Percentiles rank a stretch among this genome's conserved stretches.
Evolutionary conservation across 2,888 invertebrate genomes (phyloP).

Genomic region (Dryadula phaetusa): DNA sequence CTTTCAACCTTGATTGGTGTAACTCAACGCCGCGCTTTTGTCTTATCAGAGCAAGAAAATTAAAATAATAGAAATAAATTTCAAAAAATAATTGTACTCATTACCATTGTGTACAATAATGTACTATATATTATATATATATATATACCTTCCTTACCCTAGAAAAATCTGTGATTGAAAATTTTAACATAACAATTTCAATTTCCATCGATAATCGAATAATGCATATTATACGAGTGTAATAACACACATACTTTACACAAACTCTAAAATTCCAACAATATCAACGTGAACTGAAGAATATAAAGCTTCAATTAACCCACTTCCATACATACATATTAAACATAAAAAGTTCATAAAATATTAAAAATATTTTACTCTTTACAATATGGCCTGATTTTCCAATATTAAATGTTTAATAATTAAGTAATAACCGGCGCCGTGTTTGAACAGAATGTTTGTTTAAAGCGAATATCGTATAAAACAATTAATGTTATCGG

Average conservation of each 20-base stretch:
- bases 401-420: constrained; percentile 47
- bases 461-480: constrained; percentile 35
- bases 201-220: constrained; percentile 5
- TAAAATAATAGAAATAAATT: too few species aligned
- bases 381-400: constrained; percentile 25
- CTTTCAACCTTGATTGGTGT: too few species aligned
- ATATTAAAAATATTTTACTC: constrained; percentile 16
- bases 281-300: constrained; percentile 12
- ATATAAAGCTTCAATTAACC: constrained; percentile 18
- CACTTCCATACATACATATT: constrained; percentile 4
- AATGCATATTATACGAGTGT: background rate
- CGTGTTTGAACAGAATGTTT: constrained; percentile 33
- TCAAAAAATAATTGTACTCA: too few species aligned
- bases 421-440: constrained; percentile 45
- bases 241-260: background rate
- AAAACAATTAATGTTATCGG: constrained; percentile 52
- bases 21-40: too few species aligned
- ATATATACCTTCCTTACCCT: too few species aligned
- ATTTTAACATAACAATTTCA: background rate
- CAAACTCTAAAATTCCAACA: constrained; percentile 7
- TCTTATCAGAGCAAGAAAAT: too few species aligned
- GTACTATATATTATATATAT: too few species aligned
- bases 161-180: background rate
- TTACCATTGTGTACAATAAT: too few species aligned
- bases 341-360: constrained; percentile 17